Base-by-base conservation (phyloP, 2,888 invertebrate species). In the Elgonia sp. region DNA sequence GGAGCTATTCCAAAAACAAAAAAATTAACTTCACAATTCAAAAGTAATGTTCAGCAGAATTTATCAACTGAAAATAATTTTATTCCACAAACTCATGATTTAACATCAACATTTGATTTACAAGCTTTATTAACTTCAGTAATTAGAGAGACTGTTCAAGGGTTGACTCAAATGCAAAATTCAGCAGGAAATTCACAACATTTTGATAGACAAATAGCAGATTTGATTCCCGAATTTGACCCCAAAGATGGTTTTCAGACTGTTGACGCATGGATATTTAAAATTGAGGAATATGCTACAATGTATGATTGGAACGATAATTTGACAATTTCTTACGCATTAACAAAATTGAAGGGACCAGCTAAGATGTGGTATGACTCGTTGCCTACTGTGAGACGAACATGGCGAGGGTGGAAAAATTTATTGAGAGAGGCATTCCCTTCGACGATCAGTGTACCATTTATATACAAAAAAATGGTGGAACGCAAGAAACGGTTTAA, bases 191-290 rank as follows among this genome's bases (percentile, higher is more conserved):
- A 18, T 40, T 39, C 72, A 18, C 3, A n/a, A 14, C 12, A 10
- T 29, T 79, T 40, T 37, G 82, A 83, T 50, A 75, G 46, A 29
- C 57, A 83, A 21, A 0, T 83, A 55, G 55, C 60, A 0, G 67
- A 83, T n/a, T 39, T 83, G 18, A 83, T 83, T 39, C 67, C 82
- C 8, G 82, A 83, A 0, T 83, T 83, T 16, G 55, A 75, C 37
- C 82, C 73, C 2, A 83, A 73, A 46, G 37, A 75, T 20, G 39
- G 65, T 20, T n/a, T 60, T 0, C 65, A 83, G 37, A 83, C 65
- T 0, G 18, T 76, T 6, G 69, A 76, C 6, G 37, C 7, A 20
- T 75, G 75, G 83, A 1, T 83, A n/a, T 12, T 10, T 10, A 75
- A 83, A 69, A 83, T 83, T 39, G 75, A 75, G 16, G 69, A 76